Percentiles rank a stretch among this genome's conserved stretches.
Conservation (phyloP, 92 coral and sea anemone genomes). For the Bergia puertoricense region DNA sequence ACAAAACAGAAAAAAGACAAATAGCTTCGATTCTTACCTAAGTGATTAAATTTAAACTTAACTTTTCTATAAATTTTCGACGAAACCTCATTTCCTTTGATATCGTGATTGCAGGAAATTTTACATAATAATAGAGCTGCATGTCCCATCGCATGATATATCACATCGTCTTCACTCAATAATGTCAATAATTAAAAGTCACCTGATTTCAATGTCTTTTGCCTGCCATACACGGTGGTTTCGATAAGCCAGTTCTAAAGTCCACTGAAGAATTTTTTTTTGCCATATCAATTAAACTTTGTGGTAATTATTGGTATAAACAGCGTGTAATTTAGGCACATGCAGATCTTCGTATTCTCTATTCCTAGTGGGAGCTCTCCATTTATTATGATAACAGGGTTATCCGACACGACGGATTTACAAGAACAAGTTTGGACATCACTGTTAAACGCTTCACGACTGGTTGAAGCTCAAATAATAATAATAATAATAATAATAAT, state of each 20-base stretch:
- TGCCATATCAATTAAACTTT: neutral
- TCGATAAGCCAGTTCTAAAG: neutral
- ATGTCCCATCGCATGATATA: neutral
- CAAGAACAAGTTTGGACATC: neutral
- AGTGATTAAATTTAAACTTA: neutral
- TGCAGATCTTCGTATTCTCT: neutral
- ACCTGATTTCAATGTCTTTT: neutral
- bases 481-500: too few relatives aligned
- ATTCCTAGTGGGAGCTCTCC: neutral
- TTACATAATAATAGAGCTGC: conserved; percentile 30
- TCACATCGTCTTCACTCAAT: neutral
- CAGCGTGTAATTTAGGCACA: neutral
- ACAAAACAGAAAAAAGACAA: neutral
- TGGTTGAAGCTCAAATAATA: neutral
- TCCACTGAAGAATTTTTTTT: neutral
- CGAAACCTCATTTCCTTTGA: conserved; percentile 27
- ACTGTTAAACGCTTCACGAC: neutral
- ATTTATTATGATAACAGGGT: neutral
- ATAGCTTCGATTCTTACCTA: neutral
- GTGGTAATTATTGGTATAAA: neutral
- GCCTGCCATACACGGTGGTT: neutral
- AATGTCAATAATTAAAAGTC: conserved; percentile 2
- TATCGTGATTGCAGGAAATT: conserved; percentile 3
- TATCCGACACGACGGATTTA: neutral
- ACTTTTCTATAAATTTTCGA: neutral